phyloP scores from a whole-genome alignment of 2,888 invertebrate species.

The Metalampra italica region DNA sequence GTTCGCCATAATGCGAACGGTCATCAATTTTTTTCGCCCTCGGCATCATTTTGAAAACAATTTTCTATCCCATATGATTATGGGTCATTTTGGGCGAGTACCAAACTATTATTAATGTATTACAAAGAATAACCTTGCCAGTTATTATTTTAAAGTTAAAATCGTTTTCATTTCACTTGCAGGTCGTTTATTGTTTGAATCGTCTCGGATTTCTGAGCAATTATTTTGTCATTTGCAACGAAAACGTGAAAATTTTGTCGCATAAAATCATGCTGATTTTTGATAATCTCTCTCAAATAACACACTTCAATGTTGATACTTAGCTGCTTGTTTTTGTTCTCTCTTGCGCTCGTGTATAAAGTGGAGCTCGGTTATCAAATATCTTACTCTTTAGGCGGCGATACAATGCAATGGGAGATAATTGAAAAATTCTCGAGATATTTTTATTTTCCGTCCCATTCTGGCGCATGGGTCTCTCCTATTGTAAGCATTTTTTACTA shows the following conservation, averaged over 20 bases:
- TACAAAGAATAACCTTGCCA: constrained; percentile 41
- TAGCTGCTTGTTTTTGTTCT: neutral
- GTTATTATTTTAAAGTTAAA: constrained; percentile 48
- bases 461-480: constrained; percentile 12
- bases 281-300: neutral
- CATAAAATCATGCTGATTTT: neutral
- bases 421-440: constrained; percentile 34
- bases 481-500: constrained; percentile 24
- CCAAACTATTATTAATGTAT: constrained; percentile 73
- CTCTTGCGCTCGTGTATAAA: neutral
- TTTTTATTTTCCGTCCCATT: constrained; percentile 15
- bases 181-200: constrained; percentile 12
- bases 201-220: constrained; percentile 23
- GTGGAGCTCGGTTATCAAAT: constrained; percentile 11
- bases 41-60: constrained; percentile 66
- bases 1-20: constrained; percentile 47
- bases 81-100: constrained; percentile 63
- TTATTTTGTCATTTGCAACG: constrained; percentile 21
- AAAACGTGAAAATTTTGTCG: neutral
- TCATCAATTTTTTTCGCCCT: constrained; percentile 61
- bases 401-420: constrained; percentile 24
- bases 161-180: constrained; percentile 18
- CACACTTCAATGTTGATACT: neutral
- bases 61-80: constrained; percentile 76
- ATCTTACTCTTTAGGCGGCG: constrained; percentile 8